These are phyloP conservation scores for Apeira syringaria DNA, from an alignment of 2,888 invertebrate genomes.

Conservation along the genomic window DNA sequence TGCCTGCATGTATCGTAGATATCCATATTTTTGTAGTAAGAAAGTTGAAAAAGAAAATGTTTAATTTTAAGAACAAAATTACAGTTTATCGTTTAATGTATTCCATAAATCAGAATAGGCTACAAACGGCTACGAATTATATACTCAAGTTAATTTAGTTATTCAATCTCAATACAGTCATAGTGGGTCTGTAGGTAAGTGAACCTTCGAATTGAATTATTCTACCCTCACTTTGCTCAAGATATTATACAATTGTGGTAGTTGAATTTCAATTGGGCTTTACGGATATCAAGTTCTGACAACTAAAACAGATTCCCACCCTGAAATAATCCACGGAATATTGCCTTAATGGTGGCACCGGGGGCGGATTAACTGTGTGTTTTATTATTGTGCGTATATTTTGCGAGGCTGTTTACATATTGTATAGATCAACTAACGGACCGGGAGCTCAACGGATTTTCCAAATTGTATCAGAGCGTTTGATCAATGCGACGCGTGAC, in stretches of 20 bases:
- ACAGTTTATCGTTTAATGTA: too few relatives aligned
- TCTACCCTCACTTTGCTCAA: constrained; percentile 42
- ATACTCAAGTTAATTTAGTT: constrained; percentile 50
- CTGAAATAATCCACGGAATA: constrained; percentile 39
- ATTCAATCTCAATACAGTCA: constrained; percentile 38
- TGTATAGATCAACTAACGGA: too few relatives aligned
- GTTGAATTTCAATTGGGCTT: constrained; percentile 51
- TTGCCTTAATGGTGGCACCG: constrained; percentile 16
- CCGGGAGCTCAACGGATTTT: too few relatives aligned
- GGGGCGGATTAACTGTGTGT: too few relatives aligned
- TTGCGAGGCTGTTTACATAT: too few relatives aligned
- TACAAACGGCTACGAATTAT: constrained; percentile 32
- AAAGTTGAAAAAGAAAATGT: too few relatives aligned
- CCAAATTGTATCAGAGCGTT: too few relatives aligned
- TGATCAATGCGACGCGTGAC: too few relatives aligned
- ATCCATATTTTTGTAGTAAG: too few relatives aligned
- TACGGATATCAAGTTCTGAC: constrained; percentile 38
- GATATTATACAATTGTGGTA: constrained; percentile 53
- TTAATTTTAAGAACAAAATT: too few relatives aligned
- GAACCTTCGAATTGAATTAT: constrained; percentile 58
- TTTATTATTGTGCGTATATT: too few relatives aligned
- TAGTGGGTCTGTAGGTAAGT: constrained; percentile 17
- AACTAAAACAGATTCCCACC: constrained; percentile 36
- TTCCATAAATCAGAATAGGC: constrained; percentile 10
- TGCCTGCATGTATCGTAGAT: too few relatives aligned